Conservation (phyloP, 2,888 invertebrate genomes). For the Andrena flavipes region DNA sequence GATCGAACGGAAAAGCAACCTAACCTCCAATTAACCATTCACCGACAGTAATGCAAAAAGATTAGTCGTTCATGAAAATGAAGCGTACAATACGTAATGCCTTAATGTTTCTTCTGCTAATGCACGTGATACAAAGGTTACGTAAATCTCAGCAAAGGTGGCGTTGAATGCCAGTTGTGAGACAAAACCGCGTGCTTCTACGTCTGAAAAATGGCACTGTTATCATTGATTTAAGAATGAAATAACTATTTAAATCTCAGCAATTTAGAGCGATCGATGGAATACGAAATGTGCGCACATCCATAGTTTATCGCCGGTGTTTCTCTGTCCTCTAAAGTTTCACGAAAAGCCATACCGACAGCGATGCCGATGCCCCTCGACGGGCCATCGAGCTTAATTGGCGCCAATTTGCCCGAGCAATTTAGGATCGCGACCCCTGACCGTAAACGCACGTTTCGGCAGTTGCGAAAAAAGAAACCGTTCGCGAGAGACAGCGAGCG, state of each 20-base stretch:
- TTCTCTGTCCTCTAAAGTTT: constrained; percentile 50
- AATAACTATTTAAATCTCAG: no score
- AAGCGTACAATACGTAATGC: no score
- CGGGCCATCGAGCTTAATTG: constrained; percentile 56
- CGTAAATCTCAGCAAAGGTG: no score
- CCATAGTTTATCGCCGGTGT: constrained; percentile 54
- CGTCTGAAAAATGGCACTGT: no score
- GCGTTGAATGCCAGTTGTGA: no score
- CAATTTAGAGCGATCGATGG: neutral
- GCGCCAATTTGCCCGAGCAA: constrained; percentile 60
- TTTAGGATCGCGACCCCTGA: constrained; percentile 58
- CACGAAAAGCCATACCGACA: constrained; percentile 43
- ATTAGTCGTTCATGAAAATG: neutral
- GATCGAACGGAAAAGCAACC: constrained; percentile 1
- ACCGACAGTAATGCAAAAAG: no score
- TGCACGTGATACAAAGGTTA: no score
- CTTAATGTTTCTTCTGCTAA: no score
- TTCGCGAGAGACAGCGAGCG: constrained; percentile 72
- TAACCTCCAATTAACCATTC: no score
- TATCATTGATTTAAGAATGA: no score
- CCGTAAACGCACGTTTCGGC: constrained; percentile 53
- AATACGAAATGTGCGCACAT: neutral
- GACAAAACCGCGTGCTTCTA: no score
- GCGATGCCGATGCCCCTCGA: constrained; percentile 36
- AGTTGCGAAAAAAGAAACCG: constrained; percentile 25